Conservation (phyloP, 2,888 invertebrate species). For the Aromia moschata region DNA sequence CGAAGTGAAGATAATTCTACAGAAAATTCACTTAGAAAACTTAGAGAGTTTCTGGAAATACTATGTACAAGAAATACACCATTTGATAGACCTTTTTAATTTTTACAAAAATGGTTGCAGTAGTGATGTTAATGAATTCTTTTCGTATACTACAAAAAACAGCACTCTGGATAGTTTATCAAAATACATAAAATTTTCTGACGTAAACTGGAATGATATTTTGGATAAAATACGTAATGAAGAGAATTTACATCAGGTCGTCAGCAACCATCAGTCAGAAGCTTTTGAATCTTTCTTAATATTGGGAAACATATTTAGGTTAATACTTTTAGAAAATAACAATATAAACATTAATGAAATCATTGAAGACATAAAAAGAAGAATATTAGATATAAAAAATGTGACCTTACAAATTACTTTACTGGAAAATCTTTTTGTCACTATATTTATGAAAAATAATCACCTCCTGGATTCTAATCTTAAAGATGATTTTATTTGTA, state of each 20-base stretch:
- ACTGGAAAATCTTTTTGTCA: constrained; percentile 76
- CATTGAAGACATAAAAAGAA: constrained; percentile 33
- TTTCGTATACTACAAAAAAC: constrained; percentile 39
- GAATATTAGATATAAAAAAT: constrained; percentile 39
- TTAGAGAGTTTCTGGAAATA: constrained; percentile 51
- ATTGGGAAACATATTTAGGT: constrained; percentile 37
- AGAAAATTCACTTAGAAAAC: constrained; percentile 32
- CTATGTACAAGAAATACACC: constrained; percentile 50
- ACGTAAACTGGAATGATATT: constrained; percentile 41
- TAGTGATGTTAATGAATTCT: constrained; percentile 37
- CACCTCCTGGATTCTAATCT: constrained; percentile 21
- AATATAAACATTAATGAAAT: constrained; percentile 29
- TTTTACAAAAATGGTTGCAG: constrained; percentile 46
- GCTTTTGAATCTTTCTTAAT: constrained; percentile 37
- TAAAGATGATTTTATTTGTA: constrained; percentile 67
- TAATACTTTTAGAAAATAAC: constrained; percentile 28
- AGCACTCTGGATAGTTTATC: constrained; percentile 48
- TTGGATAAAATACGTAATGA: constrained; percentile 39
- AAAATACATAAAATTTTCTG: constrained; percentile 45
- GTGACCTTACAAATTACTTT: constrained; percentile 66
- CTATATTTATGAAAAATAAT: constrained; percentile 62
- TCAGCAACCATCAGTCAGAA: constrained; percentile 31
- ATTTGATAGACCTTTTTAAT: constrained; percentile 46
- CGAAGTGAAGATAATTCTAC: constrained; percentile 37
- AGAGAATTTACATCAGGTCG: constrained; percentile 32